A percentile compares a stretch with the other conserved stretches of the same genome.
phyloP scores from a whole-genome alignment of 1,140 invertebrate genomes.

The Drosophila sulfurigaster region DNA sequence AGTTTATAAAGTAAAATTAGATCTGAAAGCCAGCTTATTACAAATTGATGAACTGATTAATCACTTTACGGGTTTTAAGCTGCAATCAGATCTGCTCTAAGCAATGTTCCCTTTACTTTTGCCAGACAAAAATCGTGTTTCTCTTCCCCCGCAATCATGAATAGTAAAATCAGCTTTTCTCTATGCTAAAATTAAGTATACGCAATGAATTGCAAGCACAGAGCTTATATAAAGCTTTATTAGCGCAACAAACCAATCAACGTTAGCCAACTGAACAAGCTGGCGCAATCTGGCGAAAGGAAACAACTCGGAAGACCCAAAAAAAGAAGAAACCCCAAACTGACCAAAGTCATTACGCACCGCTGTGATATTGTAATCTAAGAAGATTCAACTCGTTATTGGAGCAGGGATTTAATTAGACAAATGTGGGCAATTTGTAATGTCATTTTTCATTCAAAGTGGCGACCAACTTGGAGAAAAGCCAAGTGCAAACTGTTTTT shows the following conservation, averaged over 20 bases:
- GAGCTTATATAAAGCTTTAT: constrained; percentile 14
- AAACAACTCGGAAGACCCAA: not conserved
- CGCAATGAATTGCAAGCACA: constrained; percentile 16
- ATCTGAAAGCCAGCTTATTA: too few species aligned
- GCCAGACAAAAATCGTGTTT: not conserved
- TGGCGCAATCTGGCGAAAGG: constrained; percentile 14
- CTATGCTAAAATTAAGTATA: constrained; percentile 18
- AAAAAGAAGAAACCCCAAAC: constrained; percentile 4
- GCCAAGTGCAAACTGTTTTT: constrained; percentile 67
- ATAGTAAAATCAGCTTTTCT: not conserved
- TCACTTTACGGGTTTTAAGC: not conserved
- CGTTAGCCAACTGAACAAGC: constrained; percentile 6
- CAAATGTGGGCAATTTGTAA: constrained; percentile 84
- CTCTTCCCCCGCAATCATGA: not conserved
- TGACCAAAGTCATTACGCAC: constrained; percentile 74
- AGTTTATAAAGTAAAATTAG: too few species aligned
- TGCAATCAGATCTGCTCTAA: not conserved
- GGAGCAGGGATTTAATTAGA: constrained; percentile 84
- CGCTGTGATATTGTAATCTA: constrained; percentile 80
- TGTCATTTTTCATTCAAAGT: constrained; percentile 81
- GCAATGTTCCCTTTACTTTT: not conserved
- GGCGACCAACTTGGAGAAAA: constrained; percentile 60
- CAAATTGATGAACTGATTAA: too few species aligned
- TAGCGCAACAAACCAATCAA: constrained; percentile 23
- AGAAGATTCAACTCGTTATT: constrained; percentile 68